A percentile compares a stretch with the other conserved stretches of the same genome.
Evolutionary conservation across 2,888 invertebrate genomes (phyloP).

Genomic region (Drosophila seclusa): DNA sequence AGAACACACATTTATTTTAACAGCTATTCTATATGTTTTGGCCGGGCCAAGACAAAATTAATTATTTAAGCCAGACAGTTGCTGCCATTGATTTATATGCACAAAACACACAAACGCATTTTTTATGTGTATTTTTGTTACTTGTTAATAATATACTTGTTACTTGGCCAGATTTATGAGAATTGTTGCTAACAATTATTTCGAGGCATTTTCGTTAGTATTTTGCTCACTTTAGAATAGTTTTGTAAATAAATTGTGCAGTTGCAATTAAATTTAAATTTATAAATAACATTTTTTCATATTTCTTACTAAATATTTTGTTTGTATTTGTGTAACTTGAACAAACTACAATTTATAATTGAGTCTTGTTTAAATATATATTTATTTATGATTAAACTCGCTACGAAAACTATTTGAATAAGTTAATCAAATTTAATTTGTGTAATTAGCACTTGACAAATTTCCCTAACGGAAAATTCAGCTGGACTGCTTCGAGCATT

Average conservation of each 20-base stretch:
- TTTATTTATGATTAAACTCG: conserved; percentile 15
- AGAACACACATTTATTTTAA: conserved; percentile 46
- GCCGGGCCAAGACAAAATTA: conserved; percentile 58
- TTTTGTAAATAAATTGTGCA: conserved; percentile 16
- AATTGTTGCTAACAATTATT: conserved; percentile 10
- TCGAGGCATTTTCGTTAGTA: not conserved
- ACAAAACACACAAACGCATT: conserved; percentile 14
- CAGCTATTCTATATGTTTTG: conserved; percentile 65
- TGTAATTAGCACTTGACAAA: conserved; percentile 48
- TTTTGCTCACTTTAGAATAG: not conserved
- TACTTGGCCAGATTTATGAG: conserved; percentile 23
- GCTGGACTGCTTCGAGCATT: conserved; percentile 23
- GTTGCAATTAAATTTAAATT: not conserved
- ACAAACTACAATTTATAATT: conserved; percentile 28
- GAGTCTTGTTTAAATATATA: conserved; percentile 3
- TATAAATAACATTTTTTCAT: conserved; percentile 1
- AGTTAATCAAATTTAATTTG: conserved; percentile 30
- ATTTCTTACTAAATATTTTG: not conserved
- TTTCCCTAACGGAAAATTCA: conserved; percentile 54
- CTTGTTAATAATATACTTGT: conserved; percentile 30
- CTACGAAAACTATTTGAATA: conserved; percentile 13
- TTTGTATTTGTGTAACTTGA: not conserved
- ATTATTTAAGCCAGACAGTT: conserved; percentile 68
- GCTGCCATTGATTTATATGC: conserved; percentile 67
- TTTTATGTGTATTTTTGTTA: not conserved